Base-by-base conservation (phyloP, 1,140 invertebrate species). In the Chymomyza costata region DNA sequence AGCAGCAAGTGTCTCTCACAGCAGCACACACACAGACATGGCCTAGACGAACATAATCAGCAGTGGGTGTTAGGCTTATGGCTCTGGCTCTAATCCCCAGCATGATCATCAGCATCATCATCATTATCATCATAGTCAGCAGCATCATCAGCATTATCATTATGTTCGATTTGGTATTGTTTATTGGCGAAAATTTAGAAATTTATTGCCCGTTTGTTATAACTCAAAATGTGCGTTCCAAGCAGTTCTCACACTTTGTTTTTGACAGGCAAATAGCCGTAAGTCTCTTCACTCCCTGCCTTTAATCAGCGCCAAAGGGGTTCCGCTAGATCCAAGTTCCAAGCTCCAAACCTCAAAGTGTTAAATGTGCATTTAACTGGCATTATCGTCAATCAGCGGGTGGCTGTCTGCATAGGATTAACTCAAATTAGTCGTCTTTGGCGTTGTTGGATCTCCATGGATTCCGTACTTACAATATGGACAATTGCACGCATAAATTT, bases 141-240 rank as follows among this genome's bases (percentile, higher is more conserved):
- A 66, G 41, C 46, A 78, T 73, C 62, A 67, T 64, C 63, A 67
- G 57, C 63, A 71, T 78, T 62, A 78, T 78, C 66, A 80, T 80
- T 73, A 73, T 44, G 67, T 73, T 34, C 13, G n/a, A n/a, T n/a
- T n/a, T n/a, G n/a, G 7, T 11, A 34, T 73, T 58, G 73, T 68
- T 80, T 73, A 80, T 80, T 80, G 73, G 67, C 60, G 68, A 80
- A 80, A 80, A 80, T 80, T 73, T 73, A 65, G 54, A 80, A 80
- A 80, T 73, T 80, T 80, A 80, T 80, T 80, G 64, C 67, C 68
- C 59, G 60, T 80, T 73, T 78, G 63, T 65, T 80, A 61, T 59
- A 34, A 45, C 40, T 32, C 38, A 28, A 62, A 62, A 62, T 65
- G 60, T 65, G 60, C 61, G 61, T 65, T 64, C 53, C 39, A 54